These are phyloP conservation scores for Phalera bucephala DNA, from an alignment of 2,888 invertebrate genomes.

Conservation along the genomic window DNA sequence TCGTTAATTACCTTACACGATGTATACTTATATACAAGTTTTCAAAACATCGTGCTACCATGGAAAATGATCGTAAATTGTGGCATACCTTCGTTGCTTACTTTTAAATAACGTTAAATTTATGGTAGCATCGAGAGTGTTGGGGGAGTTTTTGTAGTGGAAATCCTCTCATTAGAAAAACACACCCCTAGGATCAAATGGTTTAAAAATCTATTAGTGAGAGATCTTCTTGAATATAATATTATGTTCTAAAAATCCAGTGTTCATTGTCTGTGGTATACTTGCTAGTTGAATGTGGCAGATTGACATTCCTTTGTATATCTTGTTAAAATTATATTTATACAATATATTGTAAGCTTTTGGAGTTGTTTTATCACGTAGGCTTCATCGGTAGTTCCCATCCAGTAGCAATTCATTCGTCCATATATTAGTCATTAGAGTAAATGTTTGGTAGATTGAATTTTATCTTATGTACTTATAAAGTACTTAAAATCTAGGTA, in stretches of 20 bases:
- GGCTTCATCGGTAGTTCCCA: constrained; percentile 50
- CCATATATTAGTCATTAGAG: constrained; percentile 79
- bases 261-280: constrained; percentile 63
- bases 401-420: constrained; percentile 73
- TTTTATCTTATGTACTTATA: constrained; percentile 60
- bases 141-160: constrained; percentile 18
- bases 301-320: constrained; percentile 48
- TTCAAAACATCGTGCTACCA: not conserved
- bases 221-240: too few relatives aligned
- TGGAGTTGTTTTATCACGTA: constrained; percentile 42
- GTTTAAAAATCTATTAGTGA: too few relatives aligned
- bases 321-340: constrained; percentile 36
- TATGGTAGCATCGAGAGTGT: constrained; percentile 16
- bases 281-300: constrained; percentile 39
- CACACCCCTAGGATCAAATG: constrained; percentile 8
- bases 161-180: constrained; percentile 16
- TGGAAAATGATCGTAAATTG: not conserved
- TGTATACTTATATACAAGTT: too few relatives aligned
- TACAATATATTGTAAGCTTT: constrained; percentile 38
- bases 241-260: constrained; percentile 36
- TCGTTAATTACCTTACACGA: too few relatives aligned
- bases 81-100: too few relatives aligned
- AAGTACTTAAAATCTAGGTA: constrained; percentile 60
- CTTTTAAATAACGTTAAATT: constrained; percentile 7
- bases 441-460: constrained; percentile 49